These are phyloP conservation scores for Clepsis dumicolana DNA, from an alignment of 2,888 invertebrate genomes.

Conservation along the genomic window DNA sequence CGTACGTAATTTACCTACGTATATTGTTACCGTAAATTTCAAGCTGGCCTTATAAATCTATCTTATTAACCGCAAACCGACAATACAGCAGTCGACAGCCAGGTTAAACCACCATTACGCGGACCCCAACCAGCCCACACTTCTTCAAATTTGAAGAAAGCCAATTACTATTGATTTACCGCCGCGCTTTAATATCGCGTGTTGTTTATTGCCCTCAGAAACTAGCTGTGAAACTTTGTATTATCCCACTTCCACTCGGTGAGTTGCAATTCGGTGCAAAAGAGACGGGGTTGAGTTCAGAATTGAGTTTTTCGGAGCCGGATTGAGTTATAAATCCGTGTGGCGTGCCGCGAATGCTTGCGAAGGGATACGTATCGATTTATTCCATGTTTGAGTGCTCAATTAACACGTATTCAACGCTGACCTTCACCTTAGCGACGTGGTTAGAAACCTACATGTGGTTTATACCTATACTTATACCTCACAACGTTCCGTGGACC, in stretches of 20 bases:
- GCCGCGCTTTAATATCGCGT: constrained; percentile 52
- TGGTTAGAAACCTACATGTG: neutral
- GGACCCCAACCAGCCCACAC: constrained; percentile 2
- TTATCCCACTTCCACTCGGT: neutral
- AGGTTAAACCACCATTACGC: constrained; percentile 12
- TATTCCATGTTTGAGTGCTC: constrained; percentile 12
- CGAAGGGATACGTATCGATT: constrained; percentile 10
- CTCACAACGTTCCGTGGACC: neutral
- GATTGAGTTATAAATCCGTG: constrained; percentile 17
- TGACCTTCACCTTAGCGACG: constrained; percentile 7
- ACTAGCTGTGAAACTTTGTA: neutral
- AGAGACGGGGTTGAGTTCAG: constrained; percentile 1
- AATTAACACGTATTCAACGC: constrained; percentile 22
- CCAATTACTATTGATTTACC: constrained; percentile 72
- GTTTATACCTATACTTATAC: neutral
- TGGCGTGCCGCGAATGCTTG: constrained; percentile 10
- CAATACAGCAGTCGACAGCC: constrained; percentile 3
- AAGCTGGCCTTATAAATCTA: neutral
- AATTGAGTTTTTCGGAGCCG: constrained; percentile 5
- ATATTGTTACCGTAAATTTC: neutral
- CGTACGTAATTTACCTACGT: too few relatives aligned
- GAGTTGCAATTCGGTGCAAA: neutral
- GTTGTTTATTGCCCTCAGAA: constrained; percentile 33
- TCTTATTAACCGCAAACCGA: constrained; percentile 8
- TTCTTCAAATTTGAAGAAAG: constrained; percentile 49